Percentiles rank a stretch among this genome's conserved stretches.
phyloP scores from a whole-genome alignment of 2,113 vertebrate species.

The Symphodus melops region DNA sequence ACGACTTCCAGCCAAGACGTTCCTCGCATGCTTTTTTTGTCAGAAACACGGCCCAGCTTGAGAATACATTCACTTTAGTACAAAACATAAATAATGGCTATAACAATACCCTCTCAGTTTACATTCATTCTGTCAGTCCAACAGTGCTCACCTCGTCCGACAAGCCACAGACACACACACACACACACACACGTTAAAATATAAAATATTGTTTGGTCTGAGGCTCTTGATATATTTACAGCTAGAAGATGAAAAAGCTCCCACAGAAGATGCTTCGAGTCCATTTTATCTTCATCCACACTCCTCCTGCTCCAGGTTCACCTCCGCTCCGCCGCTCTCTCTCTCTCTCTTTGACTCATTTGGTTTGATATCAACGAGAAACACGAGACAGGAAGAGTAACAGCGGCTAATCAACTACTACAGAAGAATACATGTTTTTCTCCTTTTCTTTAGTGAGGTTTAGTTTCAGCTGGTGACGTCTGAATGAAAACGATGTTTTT shows the following conservation, averaged over 20 bases:
- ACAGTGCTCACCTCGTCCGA: neutral
- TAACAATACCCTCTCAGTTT: conserved; percentile 18
- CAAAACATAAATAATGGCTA: conserved; percentile 26
- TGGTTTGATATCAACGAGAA: conserved; percentile 12
- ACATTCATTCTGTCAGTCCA: conserved; percentile 69
- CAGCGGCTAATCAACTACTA: conserved; percentile 5
- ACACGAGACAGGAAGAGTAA: neutral
- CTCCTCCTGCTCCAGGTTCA: conserved; percentile 4
- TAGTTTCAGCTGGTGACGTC: conserved; percentile 12
- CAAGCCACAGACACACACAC: conserved; percentile 3
- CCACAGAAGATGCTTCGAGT: neutral
- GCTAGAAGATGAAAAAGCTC: conserved; percentile 11
- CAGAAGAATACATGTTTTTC: conserved; percentile 7
- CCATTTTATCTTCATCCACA: neutral
- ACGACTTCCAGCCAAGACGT: neutral
- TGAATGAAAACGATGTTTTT: conserved; percentile 6
- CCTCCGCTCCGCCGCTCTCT: neutral
- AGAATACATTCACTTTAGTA: conserved; percentile 61
- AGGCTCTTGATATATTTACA: conserved; percentile 33
- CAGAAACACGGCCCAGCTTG: conserved; percentile 20
- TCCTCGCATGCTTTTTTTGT: conserved; percentile 15
- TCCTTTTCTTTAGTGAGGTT: neutral
- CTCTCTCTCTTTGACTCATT: neutral
- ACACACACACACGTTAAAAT: conserved; percentile 1
- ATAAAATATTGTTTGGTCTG: conserved; percentile 33